phyloP scores from a whole-genome alignment of 2,113 vertebrate species.

The Macaca mulatta region DNA sequence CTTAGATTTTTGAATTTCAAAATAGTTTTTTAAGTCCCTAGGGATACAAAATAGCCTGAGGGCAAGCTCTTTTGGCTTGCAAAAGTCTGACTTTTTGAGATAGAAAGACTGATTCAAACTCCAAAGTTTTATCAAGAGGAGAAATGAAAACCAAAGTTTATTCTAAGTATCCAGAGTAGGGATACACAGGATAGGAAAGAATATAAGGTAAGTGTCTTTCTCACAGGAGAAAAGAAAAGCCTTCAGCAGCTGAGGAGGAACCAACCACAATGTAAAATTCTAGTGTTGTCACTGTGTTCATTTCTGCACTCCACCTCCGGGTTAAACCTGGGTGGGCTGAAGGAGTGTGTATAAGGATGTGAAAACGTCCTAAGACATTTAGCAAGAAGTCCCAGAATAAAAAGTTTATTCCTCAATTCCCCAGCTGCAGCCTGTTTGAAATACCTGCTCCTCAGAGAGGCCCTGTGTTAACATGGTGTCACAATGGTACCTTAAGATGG shows the following conservation, averaged over 20 bases:
- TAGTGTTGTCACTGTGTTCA: neutral
- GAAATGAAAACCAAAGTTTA: neutral
- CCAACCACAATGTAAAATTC: neutral
- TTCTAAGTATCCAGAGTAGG: neutral
- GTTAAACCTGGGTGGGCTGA: neutral
- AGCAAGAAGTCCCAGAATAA: neutral
- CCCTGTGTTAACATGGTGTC: neutral
- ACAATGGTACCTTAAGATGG: neutral
- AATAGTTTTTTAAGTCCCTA: slow-evolving; percentile 48
- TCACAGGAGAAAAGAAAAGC: neutral
- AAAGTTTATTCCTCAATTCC: neutral
- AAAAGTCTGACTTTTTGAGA: slow-evolving; percentile 10
- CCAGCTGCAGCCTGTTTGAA: neutral
- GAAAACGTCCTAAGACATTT: neutral
- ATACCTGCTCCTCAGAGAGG: neutral
- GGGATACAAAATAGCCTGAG: slow-evolving; percentile 22
- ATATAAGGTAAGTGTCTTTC: neutral
- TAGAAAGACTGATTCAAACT: neutral
- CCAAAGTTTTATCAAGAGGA: neutral
- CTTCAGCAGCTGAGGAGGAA: neutral
- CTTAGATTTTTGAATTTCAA: slow-evolving; percentile 62
- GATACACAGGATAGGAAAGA: neutral
- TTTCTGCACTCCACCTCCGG: neutral
- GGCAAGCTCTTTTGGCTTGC: slow-evolving; percentile 23
- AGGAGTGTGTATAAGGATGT: too few species aligned